Conservation (phyloP, 2,797 vertebrate genomes). For the Buphagus erythrorhynchus region DNA sequence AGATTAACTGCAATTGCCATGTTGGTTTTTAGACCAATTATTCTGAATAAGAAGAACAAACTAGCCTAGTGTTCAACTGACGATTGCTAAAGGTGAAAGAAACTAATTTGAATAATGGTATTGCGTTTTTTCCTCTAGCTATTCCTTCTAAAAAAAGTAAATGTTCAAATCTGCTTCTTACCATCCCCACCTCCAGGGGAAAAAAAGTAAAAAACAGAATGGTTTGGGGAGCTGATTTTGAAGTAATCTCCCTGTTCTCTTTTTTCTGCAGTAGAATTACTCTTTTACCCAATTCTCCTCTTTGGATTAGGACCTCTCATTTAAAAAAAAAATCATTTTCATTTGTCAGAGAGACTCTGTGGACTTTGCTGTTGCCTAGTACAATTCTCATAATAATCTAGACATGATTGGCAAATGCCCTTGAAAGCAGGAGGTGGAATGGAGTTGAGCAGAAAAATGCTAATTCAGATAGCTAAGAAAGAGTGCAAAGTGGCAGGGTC, state of each 20-base stretch:
- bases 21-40: background rate
- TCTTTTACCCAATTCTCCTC: background rate
- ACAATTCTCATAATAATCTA: background rate
- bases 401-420: background rate
- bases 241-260: background rate
- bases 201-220: background rate
- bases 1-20: background rate
- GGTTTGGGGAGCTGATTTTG: background rate
- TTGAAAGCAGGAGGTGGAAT: background rate
- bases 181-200: background rate
- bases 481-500: background rate
- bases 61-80: background rate
- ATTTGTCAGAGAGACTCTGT: background rate
- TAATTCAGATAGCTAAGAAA: background rate
- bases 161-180: background rate
- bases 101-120: background rate
- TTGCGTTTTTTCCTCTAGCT: background rate
- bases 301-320: background rate
- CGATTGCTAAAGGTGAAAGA: background rate
- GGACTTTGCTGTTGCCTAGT: background rate
- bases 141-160: background rate
- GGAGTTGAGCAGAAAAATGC: background rate
- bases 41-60: background rate
- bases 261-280: background rate
- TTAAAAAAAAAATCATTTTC: background rate